Base-by-base conservation (phyloP, 2,113 vertebrate genomes). In the Grammomys surdaster region DNA sequence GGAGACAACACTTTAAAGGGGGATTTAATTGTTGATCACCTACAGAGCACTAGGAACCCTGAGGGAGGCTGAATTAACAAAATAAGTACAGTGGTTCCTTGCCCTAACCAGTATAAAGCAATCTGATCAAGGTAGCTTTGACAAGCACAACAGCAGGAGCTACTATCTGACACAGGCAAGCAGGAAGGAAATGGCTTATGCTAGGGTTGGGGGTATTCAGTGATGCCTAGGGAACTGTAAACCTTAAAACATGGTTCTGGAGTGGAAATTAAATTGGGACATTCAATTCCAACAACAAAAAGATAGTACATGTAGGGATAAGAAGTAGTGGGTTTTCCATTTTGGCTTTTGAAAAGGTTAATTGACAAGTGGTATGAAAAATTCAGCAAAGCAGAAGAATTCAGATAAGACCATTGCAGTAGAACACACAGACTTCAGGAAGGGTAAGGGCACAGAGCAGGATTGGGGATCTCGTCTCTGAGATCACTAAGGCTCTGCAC, bases 21-120 rank as follows among this genome's bases (percentile, higher is more conserved):
- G 58, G 46, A 54, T 95, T 86, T 90, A 81, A 87, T 89, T 75
- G 28, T 48, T 95, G 90, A 95, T 80, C 46, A 81, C 88, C 70
- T 94, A 10, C n/a, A 31, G 86, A 86, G 54, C 75, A 60, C 91
- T 88, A 89, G 43, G 40, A 95, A 22, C 72, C 80, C 87, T 78
- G 24, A 82, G 75, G 43, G 51, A 67, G 90, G 13, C 88, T 69
- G 33, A 36, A 82, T 92, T 75, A 88, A 70, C 58, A 43, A 85
- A 80, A 88, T 88, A 28, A 88, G 7, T 81, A 16, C 67, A 58
- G 60, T 72, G 70, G 80, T 89, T 69, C 78, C 65, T 91, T 76
- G 82, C 73, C 89, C 46, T 89, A 54, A 48, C 82, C 40, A 24
- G 60, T 58, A 86, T 54, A 78, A 93, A 85, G 13, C 90, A 87